phyloP scores from a whole-genome alignment of 2,888 invertebrate species.

The Salpingus planirostris region DNA sequence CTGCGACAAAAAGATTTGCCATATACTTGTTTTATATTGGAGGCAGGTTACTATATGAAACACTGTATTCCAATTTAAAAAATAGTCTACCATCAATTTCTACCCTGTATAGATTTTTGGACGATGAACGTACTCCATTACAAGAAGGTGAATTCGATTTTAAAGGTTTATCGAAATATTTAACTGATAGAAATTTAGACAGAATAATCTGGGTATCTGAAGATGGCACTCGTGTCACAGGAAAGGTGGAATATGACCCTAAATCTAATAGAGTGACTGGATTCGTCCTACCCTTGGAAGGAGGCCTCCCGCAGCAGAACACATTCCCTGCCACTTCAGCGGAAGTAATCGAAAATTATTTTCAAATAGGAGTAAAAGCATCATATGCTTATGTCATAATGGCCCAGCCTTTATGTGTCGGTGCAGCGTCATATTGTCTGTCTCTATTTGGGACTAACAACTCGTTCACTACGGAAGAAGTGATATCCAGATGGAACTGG shows the following conservation, averaged over 20 bases:
- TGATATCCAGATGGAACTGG: conserved; percentile 6
- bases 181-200: conserved; percentile 11
- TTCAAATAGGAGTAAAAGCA: conserved; percentile 5
- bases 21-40: not conserved
- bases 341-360: conserved; percentile 10
- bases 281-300: conserved; percentile 13
- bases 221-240: conserved; percentile 13
- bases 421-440: no score
- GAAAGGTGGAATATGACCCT: conserved; percentile 15
- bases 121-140: conserved; percentile 2
- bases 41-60: not conserved
- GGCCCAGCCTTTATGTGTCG: no score
- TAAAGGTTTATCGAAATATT: conserved; percentile 7
- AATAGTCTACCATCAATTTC: conserved; percentile 9
- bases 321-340: conserved; percentile 11
- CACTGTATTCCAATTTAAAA: conserved; percentile 4
- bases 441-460: not conserved
- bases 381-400: not conserved
- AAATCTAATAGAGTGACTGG: conserved; percentile 15
- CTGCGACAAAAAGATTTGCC: not conserved
- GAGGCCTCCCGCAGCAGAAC: conserved; percentile 9
- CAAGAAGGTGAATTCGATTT: conserved; percentile 12
- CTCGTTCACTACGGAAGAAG: not conserved
- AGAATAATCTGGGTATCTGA: conserved; percentile 14
- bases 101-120: conserved; percentile 6